Conservation (phyloP, 2,797 vertebrate genomes). For the Enteromius fasciolatus region DNA sequence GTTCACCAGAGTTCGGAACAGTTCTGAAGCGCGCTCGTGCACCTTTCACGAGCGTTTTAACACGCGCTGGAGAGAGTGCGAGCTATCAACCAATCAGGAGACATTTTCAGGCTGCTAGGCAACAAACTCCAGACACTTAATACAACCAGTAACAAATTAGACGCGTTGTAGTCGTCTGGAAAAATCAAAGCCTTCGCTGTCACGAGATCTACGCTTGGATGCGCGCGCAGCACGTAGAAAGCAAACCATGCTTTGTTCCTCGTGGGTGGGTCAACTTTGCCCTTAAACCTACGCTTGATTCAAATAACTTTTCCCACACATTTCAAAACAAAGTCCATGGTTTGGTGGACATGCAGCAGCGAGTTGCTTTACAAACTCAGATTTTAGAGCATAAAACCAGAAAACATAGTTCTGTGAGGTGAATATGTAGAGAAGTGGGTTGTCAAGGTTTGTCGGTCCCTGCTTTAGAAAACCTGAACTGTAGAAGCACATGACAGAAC, state of each 20-base stretch:
- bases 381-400: not conserved
- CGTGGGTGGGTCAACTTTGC: slow-evolving; percentile 46
- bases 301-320: slow-evolving; percentile 48
- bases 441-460: not conserved
- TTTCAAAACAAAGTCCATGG: slow-evolving; percentile 44
- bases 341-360: slow-evolving; percentile 8
- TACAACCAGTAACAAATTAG: slow-evolving; percentile 22
- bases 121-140: slow-evolving; percentile 59
- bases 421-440: not conserved
- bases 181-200: slow-evolving; percentile 10
- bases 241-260: slow-evolving; percentile 10
- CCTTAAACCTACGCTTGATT: slow-evolving; percentile 47
- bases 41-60: slow-evolving; percentile 46
- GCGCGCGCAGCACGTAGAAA: slow-evolving; percentile 4
- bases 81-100: slow-evolving; percentile 49
- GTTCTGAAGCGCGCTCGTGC: slow-evolving; percentile 38
- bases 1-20: slow-evolving; percentile 19
- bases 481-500: not conserved
- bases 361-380: not conserved
- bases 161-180: slow-evolving; percentile 29
- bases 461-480: not conserved
- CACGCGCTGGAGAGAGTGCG: slow-evolving; percentile 29
- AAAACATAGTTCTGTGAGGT: not conserved
- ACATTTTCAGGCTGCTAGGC: slow-evolving; percentile 62
- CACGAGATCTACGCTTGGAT: slow-evolving; percentile 25